phyloP scores from a whole-genome alignment of 1,140 invertebrate genomes.

The Dendroctonus valens region DNA sequence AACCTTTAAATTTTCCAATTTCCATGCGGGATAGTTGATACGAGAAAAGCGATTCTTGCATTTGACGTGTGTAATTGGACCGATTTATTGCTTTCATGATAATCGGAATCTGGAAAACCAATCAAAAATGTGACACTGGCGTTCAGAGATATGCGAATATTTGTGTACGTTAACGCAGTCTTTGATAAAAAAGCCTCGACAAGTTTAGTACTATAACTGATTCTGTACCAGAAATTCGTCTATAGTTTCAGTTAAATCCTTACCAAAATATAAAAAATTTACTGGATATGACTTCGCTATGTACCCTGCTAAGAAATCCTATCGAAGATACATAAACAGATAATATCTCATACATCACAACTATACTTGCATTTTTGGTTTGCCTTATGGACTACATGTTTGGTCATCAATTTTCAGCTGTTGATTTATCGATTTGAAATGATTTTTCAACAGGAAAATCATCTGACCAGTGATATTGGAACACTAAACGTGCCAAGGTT shows the following conservation, averaged over 20 bases:
- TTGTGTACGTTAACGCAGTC: slow-evolving; percentile 7
- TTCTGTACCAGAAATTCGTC: not conserved
- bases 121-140: slow-evolving; percentile 14
- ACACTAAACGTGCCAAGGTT: slow-evolving; percentile 1
- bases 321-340: too few species aligned
- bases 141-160: slow-evolving; percentile 17
- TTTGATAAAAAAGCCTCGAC: slow-evolving; percentile 13
- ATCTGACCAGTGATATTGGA: not conserved
- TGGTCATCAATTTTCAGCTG: slow-evolving; percentile 2
- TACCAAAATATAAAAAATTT: too few species aligned
- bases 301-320: too few species aligned
- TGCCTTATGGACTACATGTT: not conserved
- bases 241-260: not conserved
- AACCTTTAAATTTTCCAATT: too few species aligned
- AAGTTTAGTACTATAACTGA: slow-evolving; percentile 5
- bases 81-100: too few species aligned
- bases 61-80: too few species aligned
- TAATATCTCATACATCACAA: too few species aligned
- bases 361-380: too few species aligned
- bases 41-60: too few species aligned
- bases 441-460: not conserved
- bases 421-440: not conserved
- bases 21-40: too few species aligned
- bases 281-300: too few species aligned
- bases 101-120: too few species aligned